Conservation (phyloP, 2,113 vertebrate species). For the Rhodinocichla rosea region DNA sequence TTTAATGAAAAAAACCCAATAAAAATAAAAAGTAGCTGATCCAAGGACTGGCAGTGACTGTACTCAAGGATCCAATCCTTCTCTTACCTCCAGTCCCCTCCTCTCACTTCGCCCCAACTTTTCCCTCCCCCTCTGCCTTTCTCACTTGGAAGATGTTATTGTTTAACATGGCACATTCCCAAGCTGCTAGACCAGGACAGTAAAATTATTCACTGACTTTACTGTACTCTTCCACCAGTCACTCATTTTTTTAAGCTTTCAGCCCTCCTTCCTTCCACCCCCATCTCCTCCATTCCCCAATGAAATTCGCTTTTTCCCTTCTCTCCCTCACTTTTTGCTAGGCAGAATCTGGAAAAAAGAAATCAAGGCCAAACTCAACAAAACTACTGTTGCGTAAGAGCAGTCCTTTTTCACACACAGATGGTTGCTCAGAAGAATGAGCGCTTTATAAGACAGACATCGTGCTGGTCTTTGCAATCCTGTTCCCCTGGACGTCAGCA, state of each 20-base stretch:
- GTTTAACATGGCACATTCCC: constrained; percentile 71
- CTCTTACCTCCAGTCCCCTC: not conserved
- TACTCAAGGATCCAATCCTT: not conserved
- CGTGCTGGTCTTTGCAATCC: constrained; percentile 52
- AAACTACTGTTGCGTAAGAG: constrained; percentile 68
- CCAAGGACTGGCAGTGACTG: constrained; percentile 10
- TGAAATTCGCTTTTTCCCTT: constrained; percentile 31
- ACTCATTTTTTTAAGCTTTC: constrained; percentile 58
- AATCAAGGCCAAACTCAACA: constrained; percentile 72
- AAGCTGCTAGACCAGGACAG: constrained; percentile 62
- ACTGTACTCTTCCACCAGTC: constrained; percentile 64
- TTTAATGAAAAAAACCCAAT: not conserved
- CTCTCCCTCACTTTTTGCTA: constrained; percentile 18
- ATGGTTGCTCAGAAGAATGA: constrained; percentile 68
- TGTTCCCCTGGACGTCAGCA: constrained; percentile 53
- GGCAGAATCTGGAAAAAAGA: constrained; percentile 64
- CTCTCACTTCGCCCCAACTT: not conserved
- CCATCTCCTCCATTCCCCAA: constrained; percentile 23
- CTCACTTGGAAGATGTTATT: constrained; percentile 64
- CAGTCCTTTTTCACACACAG: constrained; percentile 60
- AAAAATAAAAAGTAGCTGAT: not conserved
- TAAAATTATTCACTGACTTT: constrained; percentile 70
- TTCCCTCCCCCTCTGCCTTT: constrained; percentile 21
- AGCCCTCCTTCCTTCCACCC: not conserved
- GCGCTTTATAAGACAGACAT: constrained; percentile 64